Evolutionary conservation across 2,113 vertebrate species (phyloP), one percentile per base, ranked within the genome.

Genomic region (Anolis carolinensis): DNA sequence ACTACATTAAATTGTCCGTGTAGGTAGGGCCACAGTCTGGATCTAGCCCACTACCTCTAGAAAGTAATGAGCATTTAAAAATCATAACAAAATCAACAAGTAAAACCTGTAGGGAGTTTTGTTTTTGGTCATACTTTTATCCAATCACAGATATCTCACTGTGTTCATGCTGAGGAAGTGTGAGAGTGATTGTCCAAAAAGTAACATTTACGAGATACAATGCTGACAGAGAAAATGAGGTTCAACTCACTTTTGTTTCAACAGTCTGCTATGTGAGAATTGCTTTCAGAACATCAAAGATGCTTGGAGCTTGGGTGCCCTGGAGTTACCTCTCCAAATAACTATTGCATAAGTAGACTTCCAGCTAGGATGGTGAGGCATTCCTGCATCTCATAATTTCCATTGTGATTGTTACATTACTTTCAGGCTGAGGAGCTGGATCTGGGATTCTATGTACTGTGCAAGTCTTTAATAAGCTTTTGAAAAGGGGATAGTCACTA

Each of bases 261-360:
- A 83, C 63, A 86, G 86, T 36, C 82, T 63, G 78, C 76, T 82
- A 84, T 34, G 73, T 94, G 72, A 89, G 91, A 79, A 81, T 81
- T 86, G 87, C 79, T 9, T 68, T 74, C 68, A 9, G 81, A 79
- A 93, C 87, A 48, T 89, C 23, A 30, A 91, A 86, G 73, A 68
- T 87, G 88, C 30, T 76, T 44, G 83, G 87, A 91, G 5, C 59
- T 89, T 86, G 11, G 21, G 59, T 92, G 77, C 86, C 75, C 82
- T 89, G 67, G 63, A 81, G 72, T 89, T 52, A 86, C 65, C 86
- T 91, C 50, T 72, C 30, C 73, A 82, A 62, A 84, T 62, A 92
- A 85, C 63, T 44, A 79, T 91, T 93, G 83, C 85, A 84, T 92
- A 91, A 92, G n/a, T 85, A 85, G 86, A 79, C 83, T 87, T 87